Evolutionary conservation across 2,797 vertebrate genomes (phyloP).

Genomic region (Mus caroli): DNA sequence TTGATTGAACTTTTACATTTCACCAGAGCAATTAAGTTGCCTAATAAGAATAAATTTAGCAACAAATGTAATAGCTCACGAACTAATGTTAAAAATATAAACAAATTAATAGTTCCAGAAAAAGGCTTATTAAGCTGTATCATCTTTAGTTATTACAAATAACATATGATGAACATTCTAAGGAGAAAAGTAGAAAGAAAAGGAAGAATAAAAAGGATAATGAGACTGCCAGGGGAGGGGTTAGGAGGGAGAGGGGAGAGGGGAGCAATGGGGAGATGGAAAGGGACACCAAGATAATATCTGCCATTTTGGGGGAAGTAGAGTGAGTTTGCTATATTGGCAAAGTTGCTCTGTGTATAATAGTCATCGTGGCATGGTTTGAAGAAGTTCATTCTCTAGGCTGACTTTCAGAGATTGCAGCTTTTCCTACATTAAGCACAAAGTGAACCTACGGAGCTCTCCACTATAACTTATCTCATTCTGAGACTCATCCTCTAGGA

Average conservation of each 20-base stretch:
- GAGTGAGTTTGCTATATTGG: background rate
- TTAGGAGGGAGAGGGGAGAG: rapidly evolving
- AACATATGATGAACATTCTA: background rate
- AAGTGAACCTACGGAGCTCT: background rate
- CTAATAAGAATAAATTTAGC: slow-evolving; percentile 60
- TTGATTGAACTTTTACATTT: slow-evolving; percentile 74
- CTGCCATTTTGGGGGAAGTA: background rate
- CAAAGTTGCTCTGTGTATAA: background rate
- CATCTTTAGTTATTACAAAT: slow-evolving; percentile 33
- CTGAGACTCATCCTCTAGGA: background rate
- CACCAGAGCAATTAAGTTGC: slow-evolving; percentile 68
- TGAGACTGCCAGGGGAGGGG: background rate
- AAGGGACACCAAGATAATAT: rapidly evolving
- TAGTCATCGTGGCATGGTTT: background rate
- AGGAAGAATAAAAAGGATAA: background rate
- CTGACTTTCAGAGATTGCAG: slow-evolving; percentile 18
- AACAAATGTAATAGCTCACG: slow-evolving; percentile 62
- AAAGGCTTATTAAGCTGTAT: slow-evolving; percentile 11
- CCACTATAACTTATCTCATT: background rate
- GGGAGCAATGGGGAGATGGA: rapidly evolving
- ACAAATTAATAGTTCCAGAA: slow-evolving; percentile 44
- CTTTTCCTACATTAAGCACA: background rate
- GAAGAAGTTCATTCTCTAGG: background rate
- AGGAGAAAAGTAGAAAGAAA: background rate
- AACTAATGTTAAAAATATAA: slow-evolving; percentile 58